Percentiles rank a stretch among this genome's conserved stretches.
These are phyloP conservation scores for Listronotus bonariensis DNA, from an alignment of 1,140 invertebrate genomes.

Conservation along the genomic window DNA sequence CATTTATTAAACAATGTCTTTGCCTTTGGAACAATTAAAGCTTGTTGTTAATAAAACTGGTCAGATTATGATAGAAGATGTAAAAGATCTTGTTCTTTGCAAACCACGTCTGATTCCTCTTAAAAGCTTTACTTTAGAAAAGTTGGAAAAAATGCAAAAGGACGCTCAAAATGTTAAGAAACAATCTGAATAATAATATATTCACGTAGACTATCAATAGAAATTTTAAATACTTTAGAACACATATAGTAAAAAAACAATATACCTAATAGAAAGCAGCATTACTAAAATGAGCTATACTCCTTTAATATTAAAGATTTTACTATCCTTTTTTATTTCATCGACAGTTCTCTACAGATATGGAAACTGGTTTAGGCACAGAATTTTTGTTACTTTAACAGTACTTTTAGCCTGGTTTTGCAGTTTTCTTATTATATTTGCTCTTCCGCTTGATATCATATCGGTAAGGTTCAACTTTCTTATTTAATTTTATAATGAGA, in stretches of 20 bases:
- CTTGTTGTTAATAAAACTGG: conserved; percentile 60
- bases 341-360: conserved; percentile 87
- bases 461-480: conserved; percentile 71
- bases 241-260: no score
- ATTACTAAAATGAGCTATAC: conserved; percentile 72
- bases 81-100: conserved; percentile 73
- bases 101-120: conserved; percentile 85
- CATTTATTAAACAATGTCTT: conserved; percentile 32
- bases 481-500: conserved; percentile 9
- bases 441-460: conserved; percentile 95
- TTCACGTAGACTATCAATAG: conserved; percentile 35
- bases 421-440: conserved; percentile 96
- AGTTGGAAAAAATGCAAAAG: conserved; percentile 91
- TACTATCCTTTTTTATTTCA: conserved; percentile 79
- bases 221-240: no score
- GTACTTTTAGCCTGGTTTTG: conserved; percentile 98
- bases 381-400: conserved; percentile 88
- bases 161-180: conserved; percentile 77
- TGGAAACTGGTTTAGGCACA: conserved; percentile 93
- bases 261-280: no score
- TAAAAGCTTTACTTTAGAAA: conserved; percentile 90
- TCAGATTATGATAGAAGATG: conserved; percentile 62
- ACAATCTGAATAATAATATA: conserved; percentile 25
- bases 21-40: conserved; percentile 43
- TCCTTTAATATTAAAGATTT: conserved; percentile 78